A percentile compares a stretch with the other conserved stretches of the same genome.
Evolutionary conservation across 1,140 invertebrate species (phyloP).

Genomic region (Drosophila tropicalis): DNA sequence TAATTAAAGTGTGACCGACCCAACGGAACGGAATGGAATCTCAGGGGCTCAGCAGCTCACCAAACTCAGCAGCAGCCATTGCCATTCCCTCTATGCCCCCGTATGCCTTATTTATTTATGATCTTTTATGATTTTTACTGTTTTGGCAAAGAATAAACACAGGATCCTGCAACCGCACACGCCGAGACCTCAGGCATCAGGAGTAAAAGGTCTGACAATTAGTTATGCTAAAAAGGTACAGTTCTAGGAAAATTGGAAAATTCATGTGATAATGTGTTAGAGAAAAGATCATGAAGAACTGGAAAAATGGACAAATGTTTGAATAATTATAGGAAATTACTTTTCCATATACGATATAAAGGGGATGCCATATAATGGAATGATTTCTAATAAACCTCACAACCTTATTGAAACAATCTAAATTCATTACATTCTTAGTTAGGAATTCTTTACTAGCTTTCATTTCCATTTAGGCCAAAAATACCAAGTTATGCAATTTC

Average conservation of each 20-base stretch:
- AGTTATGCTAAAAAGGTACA: conserved; percentile 50
- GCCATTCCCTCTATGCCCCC: not conserved
- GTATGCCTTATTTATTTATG: conserved; percentile 73
- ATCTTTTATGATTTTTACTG: conserved; percentile 74
- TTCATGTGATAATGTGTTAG: conserved; percentile 42
- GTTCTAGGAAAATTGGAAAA: conserved; percentile 32
- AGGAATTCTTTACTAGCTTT: too few species aligned
- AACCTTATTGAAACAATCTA: too few species aligned
- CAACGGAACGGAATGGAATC: conserved; percentile 29
- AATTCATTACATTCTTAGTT: too few species aligned
- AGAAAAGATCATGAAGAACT: not conserved
- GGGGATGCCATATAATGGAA: too few species aligned
- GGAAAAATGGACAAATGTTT: not conserved
- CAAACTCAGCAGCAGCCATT: conserved; percentile 4
- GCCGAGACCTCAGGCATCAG: conserved; percentile 40
- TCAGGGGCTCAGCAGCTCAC: conserved; percentile 6
- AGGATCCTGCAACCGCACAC: conserved; percentile 64
- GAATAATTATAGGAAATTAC: not conserved
- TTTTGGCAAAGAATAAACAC: conserved; percentile 53
- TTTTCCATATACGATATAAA: not conserved
- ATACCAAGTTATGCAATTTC: too few species aligned
- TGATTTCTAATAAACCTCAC: too few species aligned
- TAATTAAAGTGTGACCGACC: conserved; percentile 79
- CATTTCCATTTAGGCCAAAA: too few species aligned
- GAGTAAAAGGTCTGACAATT: conserved; percentile 37